Evolutionary conservation across 2,113 vertebrate species (phyloP), one percentile per base, ranked within the genome.

Genomic region (Petaurus breviceps): DNA sequence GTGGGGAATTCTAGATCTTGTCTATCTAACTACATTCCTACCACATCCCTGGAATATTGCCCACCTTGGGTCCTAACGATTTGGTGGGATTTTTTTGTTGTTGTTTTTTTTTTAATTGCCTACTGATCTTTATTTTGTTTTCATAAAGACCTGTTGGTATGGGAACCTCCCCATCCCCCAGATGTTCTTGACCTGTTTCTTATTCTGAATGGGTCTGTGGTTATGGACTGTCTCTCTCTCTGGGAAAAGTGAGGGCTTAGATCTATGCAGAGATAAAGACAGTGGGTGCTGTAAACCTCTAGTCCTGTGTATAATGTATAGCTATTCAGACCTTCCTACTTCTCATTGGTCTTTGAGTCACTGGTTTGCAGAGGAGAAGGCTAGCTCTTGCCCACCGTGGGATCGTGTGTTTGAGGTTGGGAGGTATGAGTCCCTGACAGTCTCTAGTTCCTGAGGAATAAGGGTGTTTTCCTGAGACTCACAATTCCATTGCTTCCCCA

Each of bases 401-500:
- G 12, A 37, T 89, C 37, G 43, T 46, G n/a, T 43, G 14, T 89
- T 46, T 89, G 84, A 24, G 84, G 84, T 43, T 37, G 84, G n/a
- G 54, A 89, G 84, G 23, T 22, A 8, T 8, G 25, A 24, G 23
- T 54, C 31, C 31, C 77, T 22, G 31, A 31, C 12, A 89, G n/a
- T 37, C 84, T 37, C 84, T 19, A 8, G 12, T 43, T 89, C 19
- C 77, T 89, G 77, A 37, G 68, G 46, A 51, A 91, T 53, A 93
- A 43, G 26, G 31, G 7, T 47, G 51, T 24, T 16, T 84, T 93
- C 7, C 61, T 57, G 91, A 31, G 31, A n/a, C 31, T 98, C 96
- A 98, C 93, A 97, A 51, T 61, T 98, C 96, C 91, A 93, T 96
- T 54, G 90, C 50, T 3, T 97, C 97, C 54, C 90, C 97, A 90